phyloP scores from a whole-genome alignment of 2,113 vertebrate genomes.

The Alectura lathami region DNA sequence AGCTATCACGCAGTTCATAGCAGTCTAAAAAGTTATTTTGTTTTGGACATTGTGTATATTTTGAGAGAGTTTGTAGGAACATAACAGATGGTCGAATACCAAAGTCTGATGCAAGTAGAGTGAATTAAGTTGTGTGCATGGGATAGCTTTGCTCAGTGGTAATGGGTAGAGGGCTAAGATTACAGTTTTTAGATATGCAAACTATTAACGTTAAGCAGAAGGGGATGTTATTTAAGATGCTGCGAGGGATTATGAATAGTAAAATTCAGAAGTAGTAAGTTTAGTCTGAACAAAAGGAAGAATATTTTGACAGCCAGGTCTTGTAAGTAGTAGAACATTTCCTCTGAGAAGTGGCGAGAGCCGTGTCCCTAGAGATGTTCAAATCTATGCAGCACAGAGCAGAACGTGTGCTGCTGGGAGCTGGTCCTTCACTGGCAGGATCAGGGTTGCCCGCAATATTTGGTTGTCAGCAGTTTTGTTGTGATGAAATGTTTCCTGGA shows the following conservation, averaged over 20 bases:
- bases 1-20: background rate
- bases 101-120: background rate
- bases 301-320: background rate
- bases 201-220: background rate
- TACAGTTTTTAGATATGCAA: background rate
- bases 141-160: background rate
- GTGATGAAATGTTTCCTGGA: slow-evolving; percentile 20
- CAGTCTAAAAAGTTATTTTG: background rate
- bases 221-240: background rate
- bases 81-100: background rate
- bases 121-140: background rate
- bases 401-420: background rate
- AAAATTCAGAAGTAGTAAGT: background rate
- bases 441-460: background rate
- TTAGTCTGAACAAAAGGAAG: background rate
- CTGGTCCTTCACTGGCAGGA: background rate
- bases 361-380: background rate
- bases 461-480: background rate
- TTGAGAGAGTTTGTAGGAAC: background rate
- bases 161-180: fast-evolving
- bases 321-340: background rate
- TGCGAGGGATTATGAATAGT: background rate
- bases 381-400: background rate
- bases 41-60: background rate
- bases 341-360: background rate